Percentiles rank a stretch among this genome's conserved stretches.
Conservation (phyloP, 2,113 vertebrate genomes). For the Callithrix jacchus region DNA sequence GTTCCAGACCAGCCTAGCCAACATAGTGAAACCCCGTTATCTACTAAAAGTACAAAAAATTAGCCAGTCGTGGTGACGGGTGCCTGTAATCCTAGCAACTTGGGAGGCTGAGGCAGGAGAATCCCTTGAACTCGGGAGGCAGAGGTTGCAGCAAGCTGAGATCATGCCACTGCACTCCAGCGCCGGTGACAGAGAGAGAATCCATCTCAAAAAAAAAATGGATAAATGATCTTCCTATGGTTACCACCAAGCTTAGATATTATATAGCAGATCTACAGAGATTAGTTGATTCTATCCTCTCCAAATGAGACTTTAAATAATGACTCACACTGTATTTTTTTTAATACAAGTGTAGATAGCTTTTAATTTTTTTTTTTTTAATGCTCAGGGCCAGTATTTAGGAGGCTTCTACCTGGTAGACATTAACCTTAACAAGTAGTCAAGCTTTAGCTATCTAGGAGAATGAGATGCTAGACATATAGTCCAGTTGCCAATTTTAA, state of each 20-base stretch:
- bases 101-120: too few relatives aligned
- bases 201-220: too few relatives aligned
- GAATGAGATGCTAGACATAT: background rate
- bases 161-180: too few relatives aligned
- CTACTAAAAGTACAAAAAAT: too few relatives aligned
- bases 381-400: background rate
- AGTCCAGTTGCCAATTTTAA: background rate
- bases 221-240: background rate
- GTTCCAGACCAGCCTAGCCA: too few relatives aligned
- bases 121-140: too few relatives aligned
- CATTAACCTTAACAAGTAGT: slow-evolving; percentile 3
- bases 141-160: too few relatives aligned
- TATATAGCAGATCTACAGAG: background rate
- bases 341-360: background rate
- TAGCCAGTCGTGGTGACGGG: too few relatives aligned
- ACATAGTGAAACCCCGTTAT: too few relatives aligned
- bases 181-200: too few relatives aligned
- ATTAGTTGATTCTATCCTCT: background rate
- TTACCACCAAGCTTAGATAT: background rate
- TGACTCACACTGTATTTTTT: background rate
- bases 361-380: background rate
- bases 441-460: background rate
- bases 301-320: background rate
- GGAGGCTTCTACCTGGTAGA: background rate
- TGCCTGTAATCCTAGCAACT: too few relatives aligned